Evolutionary conservation across 37 sponge, comb jelly and placozoan genomes (phyloP).

Genomic region (Theonella swinhoei): DNA sequence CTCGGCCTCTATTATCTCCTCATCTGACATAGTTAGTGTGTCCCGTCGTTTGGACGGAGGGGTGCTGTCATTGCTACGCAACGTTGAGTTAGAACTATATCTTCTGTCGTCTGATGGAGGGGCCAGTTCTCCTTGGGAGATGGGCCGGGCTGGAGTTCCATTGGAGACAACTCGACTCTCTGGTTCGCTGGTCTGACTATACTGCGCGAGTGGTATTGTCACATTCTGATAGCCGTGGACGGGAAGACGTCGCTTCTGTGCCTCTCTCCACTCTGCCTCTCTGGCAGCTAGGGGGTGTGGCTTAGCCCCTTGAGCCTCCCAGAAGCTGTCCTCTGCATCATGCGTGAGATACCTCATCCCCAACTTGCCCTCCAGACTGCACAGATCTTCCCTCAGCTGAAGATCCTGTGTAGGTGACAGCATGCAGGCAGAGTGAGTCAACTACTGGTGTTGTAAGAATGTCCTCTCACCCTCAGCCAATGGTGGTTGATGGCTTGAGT

Average conservation of each 20-base stretch:
- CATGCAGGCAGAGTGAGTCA: not conserved
- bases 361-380: slow-evolving; percentile 66
- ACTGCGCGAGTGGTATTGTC: not conserved
- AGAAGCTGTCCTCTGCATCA: slow-evolving; percentile 80
- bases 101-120: not conserved
- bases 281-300: slow-evolving; percentile 48
- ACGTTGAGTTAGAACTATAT: not conserved
- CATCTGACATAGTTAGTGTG: slow-evolving; percentile 20
- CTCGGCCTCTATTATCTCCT: slow-evolving; percentile 32
- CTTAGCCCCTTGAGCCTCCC: slow-evolving; percentile 58
- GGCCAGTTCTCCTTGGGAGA: not conserved
- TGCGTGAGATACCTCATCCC: slow-evolving; percentile 84
- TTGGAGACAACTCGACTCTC: not conserved
- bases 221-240: not conserved
- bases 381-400: slow-evolving; percentile 76
- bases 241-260: not conserved
- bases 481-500: slow-evolving; percentile 79
- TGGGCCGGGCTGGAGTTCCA: not conserved
- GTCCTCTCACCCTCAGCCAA: slow-evolving; percentile 85
- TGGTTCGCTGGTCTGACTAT: not conserved
- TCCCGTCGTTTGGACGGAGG: not conserved
- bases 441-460: not conserved
- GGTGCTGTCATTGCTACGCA: not conserved
- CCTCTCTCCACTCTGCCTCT: slow-evolving; percentile 8
- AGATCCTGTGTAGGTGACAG: slow-evolving; percentile 44